Percentiles rank a stretch among this genome's conserved stretches.
Evolutionary conservation across 2,113 vertebrate genomes (phyloP).

Genomic region (Phoenicopterus ruber): DNA sequence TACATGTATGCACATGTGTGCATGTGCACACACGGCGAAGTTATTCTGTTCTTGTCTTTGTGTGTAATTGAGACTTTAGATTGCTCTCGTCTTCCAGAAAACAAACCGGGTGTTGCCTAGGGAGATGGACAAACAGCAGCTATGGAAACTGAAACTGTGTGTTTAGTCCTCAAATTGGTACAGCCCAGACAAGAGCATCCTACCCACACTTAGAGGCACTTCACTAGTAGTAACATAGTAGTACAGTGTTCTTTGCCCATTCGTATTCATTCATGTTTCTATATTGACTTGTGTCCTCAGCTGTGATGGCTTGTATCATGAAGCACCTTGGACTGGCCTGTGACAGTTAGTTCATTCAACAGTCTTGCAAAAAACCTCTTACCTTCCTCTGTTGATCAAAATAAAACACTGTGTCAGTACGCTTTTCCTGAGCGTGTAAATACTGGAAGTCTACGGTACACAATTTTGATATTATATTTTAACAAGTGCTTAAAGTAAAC

Average conservation of each 20-base stretch:
- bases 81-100: background rate
- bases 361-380: background rate
- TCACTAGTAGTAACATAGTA: background rate
- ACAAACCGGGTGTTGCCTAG: background rate
- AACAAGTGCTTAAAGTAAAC: background rate
- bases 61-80: background rate
- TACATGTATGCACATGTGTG: background rate
- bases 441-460: background rate
- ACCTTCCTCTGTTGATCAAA: background rate
- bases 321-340: background rate
- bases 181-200: background rate
- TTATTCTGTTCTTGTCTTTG: background rate
- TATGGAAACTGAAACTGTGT: background rate
- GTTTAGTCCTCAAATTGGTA: background rate
- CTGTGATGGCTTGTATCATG: background rate
- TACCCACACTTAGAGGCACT: background rate
- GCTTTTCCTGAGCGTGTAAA: background rate
- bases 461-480: background rate
- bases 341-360: background rate
- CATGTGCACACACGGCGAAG: background rate
- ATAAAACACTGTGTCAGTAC: background rate
- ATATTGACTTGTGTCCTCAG: background rate
- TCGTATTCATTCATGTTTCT: background rate
- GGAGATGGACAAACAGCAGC: background rate
- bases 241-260: background rate